Evolutionary conservation across 1,140 invertebrate species (phyloP).

Genomic region (Gonatopus flavifemur): DNA sequence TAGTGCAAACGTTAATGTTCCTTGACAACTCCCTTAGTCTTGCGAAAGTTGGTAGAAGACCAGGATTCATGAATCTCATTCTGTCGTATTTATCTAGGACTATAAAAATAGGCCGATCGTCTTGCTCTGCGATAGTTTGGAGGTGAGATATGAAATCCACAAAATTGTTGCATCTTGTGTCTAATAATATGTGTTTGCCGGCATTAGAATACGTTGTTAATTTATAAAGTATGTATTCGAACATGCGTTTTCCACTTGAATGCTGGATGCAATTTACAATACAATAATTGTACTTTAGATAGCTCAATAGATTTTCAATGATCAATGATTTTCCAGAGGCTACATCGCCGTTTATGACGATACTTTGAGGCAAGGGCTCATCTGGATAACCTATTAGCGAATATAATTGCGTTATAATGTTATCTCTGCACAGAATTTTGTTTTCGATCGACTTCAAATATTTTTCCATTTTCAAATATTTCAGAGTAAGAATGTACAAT

Average conservation of each 20-base stretch:
- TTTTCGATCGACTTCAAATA: slow-evolving; percentile 42
- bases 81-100: slow-evolving; percentile 80
- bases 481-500: too few relatives aligned
- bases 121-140: slow-evolving; percentile 41
- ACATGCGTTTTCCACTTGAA: slow-evolving; percentile 73
- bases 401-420: slow-evolving; percentile 61
- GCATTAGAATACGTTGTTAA: slow-evolving; percentile 54
- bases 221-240: slow-evolving; percentile 72
- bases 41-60: slow-evolving; percentile 71
- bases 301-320: slow-evolving; percentile 62
- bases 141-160: slow-evolving; percentile 71
- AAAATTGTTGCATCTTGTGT: slow-evolving; percentile 70
- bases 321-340: slow-evolving; percentile 79
- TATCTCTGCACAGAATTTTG: slow-evolving; percentile 63
- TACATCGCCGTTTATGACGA: slow-evolving; percentile 79
- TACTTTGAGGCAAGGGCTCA: slow-evolving; percentile 63
- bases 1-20: slow-evolving; percentile 71
- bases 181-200: slow-evolving; percentile 40
- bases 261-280: slow-evolving; percentile 82
- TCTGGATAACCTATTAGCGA: slow-evolving; percentile 62
- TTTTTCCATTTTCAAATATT: too few relatives aligned
- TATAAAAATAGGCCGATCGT: slow-evolving; percentile 61
- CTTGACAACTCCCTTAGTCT: slow-evolving; percentile 73
- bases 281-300: slow-evolving; percentile 65
- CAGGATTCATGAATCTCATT: slow-evolving; percentile 71